Base-by-base conservation (phyloP, 2,888 invertebrate genomes). In the Heliothis peltigera region DNA sequence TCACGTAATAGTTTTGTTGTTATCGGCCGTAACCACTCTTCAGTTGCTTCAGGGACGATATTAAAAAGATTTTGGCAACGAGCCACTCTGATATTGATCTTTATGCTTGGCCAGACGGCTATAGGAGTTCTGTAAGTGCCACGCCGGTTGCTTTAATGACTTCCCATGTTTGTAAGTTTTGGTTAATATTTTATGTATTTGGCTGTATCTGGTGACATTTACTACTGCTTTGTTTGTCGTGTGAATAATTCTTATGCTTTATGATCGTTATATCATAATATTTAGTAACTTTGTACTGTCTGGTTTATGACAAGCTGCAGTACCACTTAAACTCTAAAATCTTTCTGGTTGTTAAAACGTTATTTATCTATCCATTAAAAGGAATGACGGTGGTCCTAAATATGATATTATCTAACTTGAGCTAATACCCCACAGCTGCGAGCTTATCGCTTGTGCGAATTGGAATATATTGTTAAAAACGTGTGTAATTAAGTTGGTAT, bases 11-110 rank as follows among this genome's bases (percentile, higher is more conserved):
- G 91, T 93, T 93, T 91, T 92, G 93, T 93, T 94, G 93, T 94
- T 94, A 94, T 94, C 91, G 88, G 86, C 84, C 84, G 85, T 90
- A 91, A 92, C 92, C 91, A 91, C 92, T 93, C 91, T 89, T 91
- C 90, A 90, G 89, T 89, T 89, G 87, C 89, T 89, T 91, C 89
- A 89, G 89, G 87, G 91, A 90, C 87, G 92, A 93, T 95, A 94
- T 94, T 94, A 94, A 94, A 94, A 94, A 94, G 93, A 93, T 94
- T 91, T 93, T 95, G 95, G 95, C 94, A 92, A 83, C 85, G 87
- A 83, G 94, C 94, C 95, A 95, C 88, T 84, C 76, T 89, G 94
- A 94, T 95, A 94, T 94, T 92, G 94, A 95, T 94, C 94, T 94
- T 93, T 91, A 93, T 92, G 93, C 92, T 91, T 88, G 90, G 90